phyloP scores from a whole-genome alignment of 1,140 invertebrate species.

The Hyphantria cunea region DNA sequence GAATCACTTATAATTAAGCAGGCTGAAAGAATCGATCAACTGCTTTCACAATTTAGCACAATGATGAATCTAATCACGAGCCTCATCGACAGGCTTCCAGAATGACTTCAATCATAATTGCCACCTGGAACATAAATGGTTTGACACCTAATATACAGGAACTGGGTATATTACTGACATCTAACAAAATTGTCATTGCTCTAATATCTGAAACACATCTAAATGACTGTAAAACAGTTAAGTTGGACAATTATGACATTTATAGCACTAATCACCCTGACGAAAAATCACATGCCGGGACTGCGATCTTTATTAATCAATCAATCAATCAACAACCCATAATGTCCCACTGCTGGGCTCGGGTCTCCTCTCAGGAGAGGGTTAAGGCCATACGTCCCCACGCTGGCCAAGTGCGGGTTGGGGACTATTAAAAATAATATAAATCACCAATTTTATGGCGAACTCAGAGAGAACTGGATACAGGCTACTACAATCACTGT shows the following conservation, averaged over 20 bases:
- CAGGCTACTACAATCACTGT: background rate
- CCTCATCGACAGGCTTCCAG: no score
- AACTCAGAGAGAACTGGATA: background rate
- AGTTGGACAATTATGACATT: background rate
- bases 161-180: background rate
- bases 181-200: background rate
- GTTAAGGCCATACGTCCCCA: no score
- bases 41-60: no score
- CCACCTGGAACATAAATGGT: conserved; percentile 6
- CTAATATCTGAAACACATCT: background rate
- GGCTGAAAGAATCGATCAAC: no score
- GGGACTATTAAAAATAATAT: background rate
- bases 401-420: no score
- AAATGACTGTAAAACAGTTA: background rate
- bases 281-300: conserved; percentile 1
- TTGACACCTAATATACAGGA: background rate
- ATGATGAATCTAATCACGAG: no score
- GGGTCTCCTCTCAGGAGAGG: no score
- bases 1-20: no score
- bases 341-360: no score
- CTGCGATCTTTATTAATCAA: background rate
- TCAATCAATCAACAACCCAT: no score
- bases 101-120: background rate
- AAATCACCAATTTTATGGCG: background rate
- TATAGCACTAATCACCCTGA: background rate